Percentiles rank a stretch among this genome's conserved stretches.
These are phyloP conservation scores for Danio jaintianensis DNA, from an alignment of 2,797 vertebrate species.

Conservation along the genomic window DNA sequence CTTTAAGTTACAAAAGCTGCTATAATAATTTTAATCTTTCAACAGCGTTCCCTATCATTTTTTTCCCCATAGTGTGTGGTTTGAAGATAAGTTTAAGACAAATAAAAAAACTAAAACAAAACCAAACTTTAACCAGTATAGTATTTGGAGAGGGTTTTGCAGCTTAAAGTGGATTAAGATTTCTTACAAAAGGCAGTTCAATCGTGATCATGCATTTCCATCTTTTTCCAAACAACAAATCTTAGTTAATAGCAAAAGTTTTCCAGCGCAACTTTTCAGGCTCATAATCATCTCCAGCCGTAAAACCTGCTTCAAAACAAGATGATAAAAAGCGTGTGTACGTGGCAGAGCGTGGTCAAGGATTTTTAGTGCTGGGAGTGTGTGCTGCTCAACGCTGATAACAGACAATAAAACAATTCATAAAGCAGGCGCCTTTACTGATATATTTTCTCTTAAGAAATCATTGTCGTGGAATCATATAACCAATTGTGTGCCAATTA, in stretches of 20 bases:
- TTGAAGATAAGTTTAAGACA: background rate
- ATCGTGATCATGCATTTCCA: background rate
- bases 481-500: constrained; percentile 33
- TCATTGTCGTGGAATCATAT: constrained; percentile 11
- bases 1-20: background rate
- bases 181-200: background rate
- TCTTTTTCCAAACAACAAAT: background rate
- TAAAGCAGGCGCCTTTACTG: constrained; percentile 45
- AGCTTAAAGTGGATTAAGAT: background rate
- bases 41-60: background rate
- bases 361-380: constrained; percentile 66
- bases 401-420: constrained; percentile 76
- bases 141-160: background rate
- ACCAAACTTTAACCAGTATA: background rate
- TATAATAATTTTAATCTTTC: background rate
- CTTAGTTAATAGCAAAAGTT: background rate
- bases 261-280: constrained; percentile 3
- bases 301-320: constrained; percentile 62
- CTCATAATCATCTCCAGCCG: constrained; percentile 47
- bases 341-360: constrained; percentile 76
- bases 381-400: constrained; percentile 72
- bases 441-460: constrained; percentile 38
- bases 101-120: too few relatives aligned
- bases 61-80: background rate
- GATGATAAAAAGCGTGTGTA: constrained; percentile 65